phyloP scores from a whole-genome alignment of 1,140 invertebrate genomes.

The Lucilia cuprina region DNA sequence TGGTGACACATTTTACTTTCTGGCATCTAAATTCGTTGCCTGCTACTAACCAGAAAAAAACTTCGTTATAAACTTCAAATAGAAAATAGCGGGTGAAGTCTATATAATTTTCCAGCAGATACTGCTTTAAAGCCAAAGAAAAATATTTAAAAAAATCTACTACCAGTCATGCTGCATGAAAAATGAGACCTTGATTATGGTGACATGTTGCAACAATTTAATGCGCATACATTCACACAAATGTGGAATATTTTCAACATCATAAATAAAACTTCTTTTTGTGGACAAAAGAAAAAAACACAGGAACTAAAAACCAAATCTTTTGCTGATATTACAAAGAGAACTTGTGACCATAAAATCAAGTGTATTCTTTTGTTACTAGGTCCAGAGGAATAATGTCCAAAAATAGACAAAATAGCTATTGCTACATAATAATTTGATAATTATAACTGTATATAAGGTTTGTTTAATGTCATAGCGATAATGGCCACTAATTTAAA shows the following conservation, averaged over 20 bases:
- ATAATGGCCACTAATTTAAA: too few species aligned
- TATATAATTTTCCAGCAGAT: background rate
- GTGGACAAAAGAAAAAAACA: too few species aligned
- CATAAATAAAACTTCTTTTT: too few species aligned
- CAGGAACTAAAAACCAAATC: too few species aligned
- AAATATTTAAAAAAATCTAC: background rate
- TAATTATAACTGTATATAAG: too few species aligned
- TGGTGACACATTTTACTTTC: background rate
- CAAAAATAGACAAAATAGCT: background rate
- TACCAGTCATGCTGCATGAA: background rate
- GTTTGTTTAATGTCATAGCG: too few species aligned
- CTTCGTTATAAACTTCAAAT: background rate
- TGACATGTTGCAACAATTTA: slow-evolving; percentile 17
- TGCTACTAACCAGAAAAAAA: background rate
- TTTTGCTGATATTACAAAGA: background rate
- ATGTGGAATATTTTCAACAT: too few species aligned
- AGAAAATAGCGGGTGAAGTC: background rate
- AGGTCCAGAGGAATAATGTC: background rate
- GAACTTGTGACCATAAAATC: background rate
- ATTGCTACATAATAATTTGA: too few species aligned
- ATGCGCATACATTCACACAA: background rate
- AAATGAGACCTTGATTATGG: slow-evolving; percentile 17
- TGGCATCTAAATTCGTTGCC: background rate
- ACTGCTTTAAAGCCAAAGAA: background rate
- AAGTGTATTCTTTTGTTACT: background rate